Conservation (phyloP, 2,888 invertebrate species). For the Drosophila testacea region DNA sequence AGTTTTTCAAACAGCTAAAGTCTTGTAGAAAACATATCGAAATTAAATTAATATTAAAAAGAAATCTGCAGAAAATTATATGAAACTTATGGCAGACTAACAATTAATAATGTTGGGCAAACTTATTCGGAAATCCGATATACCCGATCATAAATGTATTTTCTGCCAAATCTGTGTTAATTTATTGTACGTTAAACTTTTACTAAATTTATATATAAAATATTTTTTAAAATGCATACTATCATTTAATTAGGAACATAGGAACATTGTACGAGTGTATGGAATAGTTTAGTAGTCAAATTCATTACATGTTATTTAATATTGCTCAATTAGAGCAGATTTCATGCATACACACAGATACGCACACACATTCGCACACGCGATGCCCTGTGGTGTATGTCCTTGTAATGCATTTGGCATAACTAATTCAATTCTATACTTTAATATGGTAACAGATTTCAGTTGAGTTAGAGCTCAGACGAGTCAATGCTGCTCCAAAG, state of each 20-base stretch:
- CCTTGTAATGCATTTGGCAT: conserved; percentile 3
- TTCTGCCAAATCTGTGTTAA: not conserved
- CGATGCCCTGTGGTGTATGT: not conserved
- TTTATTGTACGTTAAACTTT: not conserved
- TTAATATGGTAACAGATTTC: conserved; percentile 21
- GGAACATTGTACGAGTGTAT: not conserved
- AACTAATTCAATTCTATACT: conserved; percentile 6
- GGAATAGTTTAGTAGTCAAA: conserved; percentile 2
- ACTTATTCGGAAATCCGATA: not conserved
- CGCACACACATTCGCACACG: not conserved
- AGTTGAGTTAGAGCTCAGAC: conserved; percentile 9
- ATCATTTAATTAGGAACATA: not conserved
- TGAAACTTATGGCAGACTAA: too few species aligned
- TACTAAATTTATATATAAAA: not conserved
- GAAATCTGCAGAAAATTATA: too few species aligned
- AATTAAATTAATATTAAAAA: too few species aligned
- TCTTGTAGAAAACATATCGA: too few species aligned
- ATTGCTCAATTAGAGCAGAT: conserved; percentile 4
- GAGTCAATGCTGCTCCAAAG: conserved; percentile 3
- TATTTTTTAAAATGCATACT: not conserved
- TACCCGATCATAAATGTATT: not conserved
- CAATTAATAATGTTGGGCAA: not conserved
- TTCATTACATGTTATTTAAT: conserved; percentile 8
- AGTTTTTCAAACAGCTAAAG: too few species aligned
- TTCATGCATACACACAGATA: not conserved